phyloP scores from a whole-genome alignment of 2,113 vertebrate genomes.

The Oncorhynchus kisutch region DNA sequence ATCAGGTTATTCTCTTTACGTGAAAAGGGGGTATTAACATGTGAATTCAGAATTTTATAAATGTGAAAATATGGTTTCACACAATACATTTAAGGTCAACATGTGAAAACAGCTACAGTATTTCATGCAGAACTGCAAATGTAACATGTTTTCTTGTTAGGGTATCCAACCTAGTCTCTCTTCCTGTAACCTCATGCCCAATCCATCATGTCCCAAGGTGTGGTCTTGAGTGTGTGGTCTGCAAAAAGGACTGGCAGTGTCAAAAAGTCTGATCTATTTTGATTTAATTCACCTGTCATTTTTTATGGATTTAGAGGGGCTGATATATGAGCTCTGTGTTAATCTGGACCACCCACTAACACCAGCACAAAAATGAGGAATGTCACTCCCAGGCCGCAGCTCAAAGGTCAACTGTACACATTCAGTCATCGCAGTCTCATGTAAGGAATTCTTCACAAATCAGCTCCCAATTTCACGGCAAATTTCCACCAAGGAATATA shows the following conservation, averaged over 20 bases:
- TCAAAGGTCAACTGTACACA: conserved; percentile 49
- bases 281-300: conserved; percentile 28
- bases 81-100: too few species aligned
- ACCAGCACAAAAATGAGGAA: conserved; percentile 45
- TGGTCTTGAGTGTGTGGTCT: not conserved
- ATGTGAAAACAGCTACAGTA: too few species aligned
- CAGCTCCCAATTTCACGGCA: conserved; percentile 72
- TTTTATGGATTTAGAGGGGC: conserved; percentile 23
- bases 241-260: not conserved
- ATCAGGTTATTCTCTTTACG: too few species aligned
- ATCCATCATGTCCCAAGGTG: not conserved
- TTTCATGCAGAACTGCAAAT: too few species aligned
- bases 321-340: conserved; percentile 23
- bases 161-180: not conserved
- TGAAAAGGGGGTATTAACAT: too few species aligned
- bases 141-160: not conserved
- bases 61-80: too few species aligned
- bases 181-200: conserved; percentile 7
- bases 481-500: conserved; percentile 66
- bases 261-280: conserved; percentile 11
- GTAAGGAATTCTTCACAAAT: conserved; percentile 62
- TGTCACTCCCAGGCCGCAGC: conserved; percentile 39
- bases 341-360: conserved; percentile 46
- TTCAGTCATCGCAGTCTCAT: conserved; percentile 51
- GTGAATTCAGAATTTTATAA: too few species aligned